Evolutionary conservation across 2,113 vertebrate genomes (phyloP).

Genomic region (Scomber japonicus): DNA sequence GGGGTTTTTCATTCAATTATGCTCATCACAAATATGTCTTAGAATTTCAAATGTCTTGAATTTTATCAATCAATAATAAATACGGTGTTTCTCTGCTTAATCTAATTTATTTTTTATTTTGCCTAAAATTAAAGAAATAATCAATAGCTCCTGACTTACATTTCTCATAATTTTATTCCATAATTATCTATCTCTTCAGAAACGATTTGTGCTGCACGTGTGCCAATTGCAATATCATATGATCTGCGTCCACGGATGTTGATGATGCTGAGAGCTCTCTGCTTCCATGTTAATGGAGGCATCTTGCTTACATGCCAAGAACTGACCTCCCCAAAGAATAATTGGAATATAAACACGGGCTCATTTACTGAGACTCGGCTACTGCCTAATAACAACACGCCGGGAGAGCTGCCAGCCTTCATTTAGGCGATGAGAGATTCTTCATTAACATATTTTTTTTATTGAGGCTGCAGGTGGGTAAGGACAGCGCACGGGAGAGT

Average conservation of each 20-base stretch:
- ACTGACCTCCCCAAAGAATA: background rate
- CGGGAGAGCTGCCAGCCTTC: background rate
- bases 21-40: background rate
- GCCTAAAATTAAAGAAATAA: background rate
- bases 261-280: background rate
- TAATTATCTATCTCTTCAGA: background rate
- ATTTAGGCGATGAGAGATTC: background rate
- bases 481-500: slow-evolving; percentile 28
- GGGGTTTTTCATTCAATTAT: background rate
- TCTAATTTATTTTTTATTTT: background rate
- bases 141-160: background rate
- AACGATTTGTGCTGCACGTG: too few relatives aligned
- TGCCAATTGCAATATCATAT: background rate
- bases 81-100: too few relatives aligned
- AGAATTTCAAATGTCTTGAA: background rate
- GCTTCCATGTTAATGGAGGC: slow-evolving; percentile 12
- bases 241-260: background rate
- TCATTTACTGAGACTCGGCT: background rate
- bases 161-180: background rate
- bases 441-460: background rate
- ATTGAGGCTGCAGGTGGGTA: slow-evolving; percentile 46
- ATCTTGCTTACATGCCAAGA: slow-evolving; percentile 2
- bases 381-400: background rate
- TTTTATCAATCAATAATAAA: background rate
- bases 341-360: slow-evolving; percentile 3